Evolutionary conservation across 2,888 invertebrate genomes (phyloP), one percentile per base, ranked within the genome.

Genomic region (Monoplex corrugatus): DNA sequence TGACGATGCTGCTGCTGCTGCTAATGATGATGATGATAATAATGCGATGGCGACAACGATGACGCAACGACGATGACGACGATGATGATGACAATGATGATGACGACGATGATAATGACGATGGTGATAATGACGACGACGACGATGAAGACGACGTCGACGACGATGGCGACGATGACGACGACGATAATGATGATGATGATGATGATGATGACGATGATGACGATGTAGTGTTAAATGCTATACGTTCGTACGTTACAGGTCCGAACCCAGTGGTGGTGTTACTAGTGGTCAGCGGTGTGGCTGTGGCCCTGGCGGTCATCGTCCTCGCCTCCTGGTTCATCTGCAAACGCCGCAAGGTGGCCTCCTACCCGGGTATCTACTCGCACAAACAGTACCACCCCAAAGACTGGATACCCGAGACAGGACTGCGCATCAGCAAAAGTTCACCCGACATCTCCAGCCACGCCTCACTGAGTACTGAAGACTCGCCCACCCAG

Each of bases 401-500:
- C 35, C 80, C 82, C 2, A 5, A 28, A 1, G 88, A n/a, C 32
- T 89, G 85, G 28, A 80, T 86, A 0, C 82, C 78, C 23, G 89
- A 83, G 0, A 68, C 40, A 28, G 78, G 87, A 3, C 86, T 95
- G 2, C 93, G 93, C 87, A 95, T 95, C 89, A 95, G 95, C 80
- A 94, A 95, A 90, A 95, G 95, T 88, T 94, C 94, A 0, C 95
- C 95, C 0, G 95, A 95, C 72, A 92, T 95, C 57, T 87, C 78
- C 87, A 87, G 87, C 57, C 83, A 86, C 45, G 75, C 88, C 19
- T 78, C 86, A 10, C 35, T 72, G 8, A 80, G 87, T 8, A 40
- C 88, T 38, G 87, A 88, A 63, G 91, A 86, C 13, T 89, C 90
- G 23, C 43, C 78, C 23, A n/a, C 78, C 23, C 5, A 40, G 13